Evolutionary conservation across 2,888 invertebrate species (phyloP).

Genomic region (Coenonympha arcania): DNA sequence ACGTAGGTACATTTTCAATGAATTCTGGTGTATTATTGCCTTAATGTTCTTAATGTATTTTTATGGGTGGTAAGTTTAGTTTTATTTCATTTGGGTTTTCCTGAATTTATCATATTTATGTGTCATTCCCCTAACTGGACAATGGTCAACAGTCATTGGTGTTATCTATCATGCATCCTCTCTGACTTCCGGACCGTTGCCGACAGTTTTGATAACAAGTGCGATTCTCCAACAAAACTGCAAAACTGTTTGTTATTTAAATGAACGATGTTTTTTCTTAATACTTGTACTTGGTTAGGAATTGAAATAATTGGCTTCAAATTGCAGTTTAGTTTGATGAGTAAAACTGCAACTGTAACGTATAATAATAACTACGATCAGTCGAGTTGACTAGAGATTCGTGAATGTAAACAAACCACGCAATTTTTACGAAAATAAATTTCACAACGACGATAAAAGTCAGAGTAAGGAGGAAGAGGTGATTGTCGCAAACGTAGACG

Average conservation of each 20-base stretch:
- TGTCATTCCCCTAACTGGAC: constrained; percentile 40
- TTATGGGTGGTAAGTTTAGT: background rate
- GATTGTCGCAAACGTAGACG: constrained; percentile 42
- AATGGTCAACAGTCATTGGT: constrained; percentile 51
- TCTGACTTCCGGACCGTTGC: constrained; percentile 53
- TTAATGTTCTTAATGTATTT: too few species aligned
- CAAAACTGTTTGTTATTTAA: background rate
- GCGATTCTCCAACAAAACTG: constrained; percentile 28
- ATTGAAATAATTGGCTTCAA: background rate
- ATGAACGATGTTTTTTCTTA: background rate
- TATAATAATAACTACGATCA: background rate
- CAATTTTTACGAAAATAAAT: constrained; percentile 11
- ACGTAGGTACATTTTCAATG: too few species aligned
- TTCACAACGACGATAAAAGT: constrained; percentile 16
- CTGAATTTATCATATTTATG: constrained; percentile 1
- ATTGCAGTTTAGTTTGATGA: too few species aligned
- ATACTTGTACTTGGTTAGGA: background rate
- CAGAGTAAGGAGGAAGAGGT: constrained; percentile 20
- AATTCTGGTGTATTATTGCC: too few species aligned
- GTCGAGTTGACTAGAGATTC: background rate
- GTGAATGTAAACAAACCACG: constrained; percentile 19
- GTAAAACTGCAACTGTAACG: background rate
- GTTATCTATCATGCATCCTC: constrained; percentile 70
- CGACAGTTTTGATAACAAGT: constrained; percentile 50
- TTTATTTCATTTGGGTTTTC: background rate